A percentile compares a stretch with the other conserved stretches of the same genome.
Conservation (phyloP, 2,888 invertebrate species). For the Pharmacophagus antenor region DNA sequence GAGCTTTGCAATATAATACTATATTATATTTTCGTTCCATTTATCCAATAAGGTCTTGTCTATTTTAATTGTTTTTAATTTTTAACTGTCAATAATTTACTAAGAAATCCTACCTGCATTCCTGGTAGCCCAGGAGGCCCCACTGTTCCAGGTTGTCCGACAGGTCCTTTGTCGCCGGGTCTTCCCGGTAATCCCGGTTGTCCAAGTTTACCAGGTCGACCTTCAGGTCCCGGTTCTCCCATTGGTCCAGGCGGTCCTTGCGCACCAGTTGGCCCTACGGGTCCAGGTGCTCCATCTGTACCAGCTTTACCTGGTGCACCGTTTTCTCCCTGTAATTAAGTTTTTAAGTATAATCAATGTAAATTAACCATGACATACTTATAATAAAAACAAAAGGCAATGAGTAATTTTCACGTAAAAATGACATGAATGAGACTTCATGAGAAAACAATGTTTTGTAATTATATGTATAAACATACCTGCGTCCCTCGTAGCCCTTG, state of each 20-base stretch:
- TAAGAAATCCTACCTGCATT: constrained; percentile 77
- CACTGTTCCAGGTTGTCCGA: constrained; percentile 82
- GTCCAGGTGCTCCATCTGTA: constrained; percentile 86
- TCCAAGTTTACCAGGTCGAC: constrained; percentile 85
- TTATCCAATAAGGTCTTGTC: neutral
- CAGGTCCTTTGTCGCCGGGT: constrained; percentile 88
- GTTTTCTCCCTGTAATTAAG: constrained; percentile 82
- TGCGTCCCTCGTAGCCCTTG: constrained; percentile 84
- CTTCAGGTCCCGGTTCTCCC: constrained; percentile 82
- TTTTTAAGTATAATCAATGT: neutral
- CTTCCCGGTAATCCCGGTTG: constrained; percentile 86
- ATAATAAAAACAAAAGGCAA: neutral
- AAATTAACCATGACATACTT: neutral
- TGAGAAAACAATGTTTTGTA: neutral
- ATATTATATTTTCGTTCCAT: neutral
- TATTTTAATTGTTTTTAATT: neutral
- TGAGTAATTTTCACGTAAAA: no score
- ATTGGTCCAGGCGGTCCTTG: constrained; percentile 84
- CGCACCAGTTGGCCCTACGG: constrained; percentile 83
- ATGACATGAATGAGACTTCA: neutral
- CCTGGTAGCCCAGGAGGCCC: constrained; percentile 86
- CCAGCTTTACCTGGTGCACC: constrained; percentile 88
- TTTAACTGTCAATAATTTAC: neutral
- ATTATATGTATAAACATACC: constrained; percentile 50
- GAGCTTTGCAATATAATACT: neutral